Evolutionary conservation across 2,888 invertebrate genomes (phyloP), one percentile per base, ranked within the genome.

Genomic region (Eretmocerus hayati): DNA sequence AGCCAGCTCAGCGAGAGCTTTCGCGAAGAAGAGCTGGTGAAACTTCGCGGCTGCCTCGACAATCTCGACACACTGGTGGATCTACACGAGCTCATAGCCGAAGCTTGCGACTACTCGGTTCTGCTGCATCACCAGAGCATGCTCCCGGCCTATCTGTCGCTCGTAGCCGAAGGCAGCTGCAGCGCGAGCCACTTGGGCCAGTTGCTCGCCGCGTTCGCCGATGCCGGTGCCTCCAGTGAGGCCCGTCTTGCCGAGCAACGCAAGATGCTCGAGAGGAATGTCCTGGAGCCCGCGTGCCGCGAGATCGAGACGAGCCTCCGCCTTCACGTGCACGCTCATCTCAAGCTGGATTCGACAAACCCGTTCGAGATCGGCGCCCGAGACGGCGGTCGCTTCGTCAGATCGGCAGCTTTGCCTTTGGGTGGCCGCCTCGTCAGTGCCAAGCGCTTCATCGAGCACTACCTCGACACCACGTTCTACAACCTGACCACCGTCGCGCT

Each of bases 401-500:
- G 59, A 19, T 59, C 62, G 0, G 56, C 58, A 5, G 64, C 62
- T 0, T 36, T 66, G 11, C 63, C 62, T 5, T 53, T 69, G 15
- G 58, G 58, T 11, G 56, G 53, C 11, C 58, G 11, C 4, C 3
- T 48, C 15, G 6, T 53, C 1, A 40, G 32, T 15, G 30, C 45
- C 5, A 48, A 65, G 55, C 66, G 63, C 48, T 76, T 74, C 62
- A 83, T 93, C 8, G 95, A 95, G 69, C 84, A 90, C 65, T 95
- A 96, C 72, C 78, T 99, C 56, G 92, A 94, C 62, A 85, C 83
- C 57, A 93, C 90, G 67, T 97, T 96, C 74, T 99, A 99, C 73
- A 96, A 97, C 75, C 77, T 97, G 61, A 96, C 96, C 1, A 93
- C 96, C 2, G 93, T 99, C 23, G 94, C 96, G 6, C 75, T 96